Percentiles rank a stretch among this genome's conserved stretches.
phyloP scores from a whole-genome alignment of 2,888 invertebrate genomes.

The Lasioglossum figueresi region DNA sequence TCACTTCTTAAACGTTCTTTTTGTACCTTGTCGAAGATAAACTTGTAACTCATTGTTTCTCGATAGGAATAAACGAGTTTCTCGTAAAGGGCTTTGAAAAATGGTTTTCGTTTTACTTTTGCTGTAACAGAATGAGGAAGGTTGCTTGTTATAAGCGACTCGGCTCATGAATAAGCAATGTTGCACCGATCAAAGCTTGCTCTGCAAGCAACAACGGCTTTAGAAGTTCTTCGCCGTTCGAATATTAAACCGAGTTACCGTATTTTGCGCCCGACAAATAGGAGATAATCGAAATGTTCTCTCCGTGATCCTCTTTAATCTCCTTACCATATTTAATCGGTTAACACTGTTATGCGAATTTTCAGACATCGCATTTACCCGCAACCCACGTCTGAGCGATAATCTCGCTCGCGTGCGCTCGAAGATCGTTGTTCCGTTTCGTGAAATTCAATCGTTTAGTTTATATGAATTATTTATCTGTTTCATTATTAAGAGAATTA shows the following conservation, averaged over 20 bases:
- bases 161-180: not conserved
- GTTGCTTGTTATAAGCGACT: not conserved
- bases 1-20: not conserved
- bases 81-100: not conserved
- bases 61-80: not conserved
- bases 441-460: not conserved
- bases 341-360: not conserved
- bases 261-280: not conserved
- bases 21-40: not conserved
- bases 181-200: not conserved
- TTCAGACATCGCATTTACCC: not conserved
- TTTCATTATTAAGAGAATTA: not conserved
- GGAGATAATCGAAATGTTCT: not conserved
- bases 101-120: not conserved
- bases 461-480: not conserved
- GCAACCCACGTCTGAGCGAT: not conserved
- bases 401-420: not conserved
- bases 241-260: conserved; percentile 10
- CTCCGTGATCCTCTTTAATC: not conserved
- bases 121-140: not conserved
- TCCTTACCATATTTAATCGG: conserved; percentile 11
- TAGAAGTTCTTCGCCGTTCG: not conserved
- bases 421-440: not conserved
- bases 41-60: not conserved
- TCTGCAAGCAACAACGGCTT: not conserved